Evolutionary conservation across 2,888 invertebrate species (phyloP).

Genomic region (Parthenolecanium corni): DNA sequence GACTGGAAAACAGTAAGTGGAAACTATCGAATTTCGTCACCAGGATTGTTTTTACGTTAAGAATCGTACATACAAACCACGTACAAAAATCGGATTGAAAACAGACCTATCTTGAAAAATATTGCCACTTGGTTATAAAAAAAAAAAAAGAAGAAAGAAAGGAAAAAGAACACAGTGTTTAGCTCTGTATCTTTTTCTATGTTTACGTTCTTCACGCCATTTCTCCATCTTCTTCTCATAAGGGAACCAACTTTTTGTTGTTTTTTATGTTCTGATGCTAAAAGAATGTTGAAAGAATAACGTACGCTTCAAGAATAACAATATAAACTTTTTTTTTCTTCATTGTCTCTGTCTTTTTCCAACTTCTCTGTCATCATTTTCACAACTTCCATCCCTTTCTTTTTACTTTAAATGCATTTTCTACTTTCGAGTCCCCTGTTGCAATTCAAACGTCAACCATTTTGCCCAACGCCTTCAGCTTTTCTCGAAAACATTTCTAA

Average conservation of each 20-base stretch:
- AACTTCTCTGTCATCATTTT: not conserved
- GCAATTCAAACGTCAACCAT: slow-evolving; percentile 22
- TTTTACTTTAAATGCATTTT: slow-evolving; percentile 19
- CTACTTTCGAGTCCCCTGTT: slow-evolving; percentile 11
- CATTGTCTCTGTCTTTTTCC: too few relatives aligned
- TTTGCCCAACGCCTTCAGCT: not conserved
- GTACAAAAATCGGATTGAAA: slow-evolving; percentile 25
- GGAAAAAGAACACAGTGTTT: slow-evolving; percentile 20
- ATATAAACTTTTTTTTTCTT: slow-evolving; percentile 10
- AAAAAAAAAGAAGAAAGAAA: not conserved
- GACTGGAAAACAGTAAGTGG: not conserved
- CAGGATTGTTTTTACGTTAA: not conserved
- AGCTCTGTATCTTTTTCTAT: slow-evolving; percentile 24
- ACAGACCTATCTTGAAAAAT: slow-evolving; percentile 25
- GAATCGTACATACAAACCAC: slow-evolving; percentile 18
- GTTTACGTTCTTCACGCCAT: slow-evolving; percentile 22
- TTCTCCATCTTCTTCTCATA: slow-evolving; percentile 11
- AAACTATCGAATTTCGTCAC: slow-evolving; percentile 2
- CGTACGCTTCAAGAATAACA: slow-evolving; percentile 22
- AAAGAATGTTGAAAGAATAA: slow-evolving; percentile 25
- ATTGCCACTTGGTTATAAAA: slow-evolving; percentile 24
- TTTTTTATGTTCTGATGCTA: slow-evolving; percentile 22
- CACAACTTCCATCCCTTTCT: not conserved
- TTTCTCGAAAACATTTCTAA: slow-evolving; percentile 12
- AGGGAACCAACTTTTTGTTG: slow-evolving; percentile 20